Evolutionary conservation across 2,888 invertebrate species (phyloP), one percentile per base, ranked within the genome.

Genomic region (Netelia inedita): DNA sequence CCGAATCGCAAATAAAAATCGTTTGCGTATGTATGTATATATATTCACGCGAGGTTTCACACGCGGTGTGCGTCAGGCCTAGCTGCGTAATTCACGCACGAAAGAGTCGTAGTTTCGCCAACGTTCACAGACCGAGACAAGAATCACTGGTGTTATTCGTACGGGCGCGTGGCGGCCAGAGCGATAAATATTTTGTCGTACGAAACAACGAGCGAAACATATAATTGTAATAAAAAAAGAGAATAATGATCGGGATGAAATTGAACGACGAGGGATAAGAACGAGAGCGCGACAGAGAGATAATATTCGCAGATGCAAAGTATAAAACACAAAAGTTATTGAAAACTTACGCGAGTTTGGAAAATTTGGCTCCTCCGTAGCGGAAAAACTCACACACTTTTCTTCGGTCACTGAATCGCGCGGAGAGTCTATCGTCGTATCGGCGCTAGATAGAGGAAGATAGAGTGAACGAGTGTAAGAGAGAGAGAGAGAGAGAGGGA

Each of bases 71-170:
- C 19, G 57, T 57, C 9, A 8, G 57, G 9, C 16, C 57, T 69
- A 78, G 79, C 79, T 79, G 79, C 79, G 79, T 71, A 79, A 46
- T 79, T 23, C 23, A 57, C 43, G n/a, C 28, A 41, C 61, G 50
- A n/a, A 61, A 61, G 65, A 66, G 63, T 66, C 55, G 76, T 28
- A 46, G 66, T 57, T 61, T 69, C 41, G 57, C n/a, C 35, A 61
- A 53, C 61, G 61, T 46, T 28, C 61, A 28, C 5, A 28, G 10
- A 50, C 23, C 16, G 50, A 61, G 61, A 61, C 35, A 69, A 65
- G 10, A 46, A 46, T 46, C 46, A 14, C 14, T 14, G 11, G 10
- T 46, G 14, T 14, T 46, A 46, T 46, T 46, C 46, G 46, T 46
- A 46, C 14, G 46, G 14, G 28, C 28, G 28, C 28, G 28, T 28